A percentile compares a stretch with the other conserved stretches of the same genome.
Conservation (phyloP, 2,888 invertebrate species). For the Heteromurus nitidus region DNA sequence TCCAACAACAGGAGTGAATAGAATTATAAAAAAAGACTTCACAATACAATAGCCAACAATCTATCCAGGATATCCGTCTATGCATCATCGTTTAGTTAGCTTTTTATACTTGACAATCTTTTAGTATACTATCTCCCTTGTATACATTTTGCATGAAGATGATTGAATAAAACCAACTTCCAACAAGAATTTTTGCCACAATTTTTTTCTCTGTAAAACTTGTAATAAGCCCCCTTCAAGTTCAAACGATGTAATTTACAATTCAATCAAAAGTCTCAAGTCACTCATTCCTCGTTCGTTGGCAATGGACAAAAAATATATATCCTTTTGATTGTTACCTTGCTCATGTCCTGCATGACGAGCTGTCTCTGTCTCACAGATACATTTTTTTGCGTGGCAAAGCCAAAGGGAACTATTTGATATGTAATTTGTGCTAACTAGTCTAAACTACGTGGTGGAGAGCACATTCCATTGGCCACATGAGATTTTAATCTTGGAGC, state of each 20-base stretch:
- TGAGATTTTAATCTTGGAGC: background rate
- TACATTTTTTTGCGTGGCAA: constrained; percentile 10
- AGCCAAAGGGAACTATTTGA: too few species aligned
- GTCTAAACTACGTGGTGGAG: too few species aligned
- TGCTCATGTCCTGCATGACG: constrained; percentile 2
- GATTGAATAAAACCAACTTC: background rate
- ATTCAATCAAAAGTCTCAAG: constrained; percentile 19
- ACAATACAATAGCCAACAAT: background rate
- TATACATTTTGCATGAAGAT: too few species aligned
- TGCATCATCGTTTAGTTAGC: background rate
- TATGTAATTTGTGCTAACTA: too few species aligned
- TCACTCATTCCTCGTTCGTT: too few species aligned
- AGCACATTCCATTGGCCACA: background rate
- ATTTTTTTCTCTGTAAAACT: background rate
- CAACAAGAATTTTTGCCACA: background rate
- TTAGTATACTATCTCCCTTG: too few species aligned
- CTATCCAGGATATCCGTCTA: constrained; percentile 16
- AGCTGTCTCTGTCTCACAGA: constrained; percentile 11
- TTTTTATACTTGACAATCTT: background rate
- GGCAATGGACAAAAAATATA: background rate
- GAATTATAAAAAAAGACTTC: background rate
- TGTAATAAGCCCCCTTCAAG: background rate
- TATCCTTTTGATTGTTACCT: background rate
- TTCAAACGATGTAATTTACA: constrained; percentile 14
- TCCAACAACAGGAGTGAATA: background rate